Conservation (phyloP, 2,888 invertebrate species). For the Phalangium opilio region DNA sequence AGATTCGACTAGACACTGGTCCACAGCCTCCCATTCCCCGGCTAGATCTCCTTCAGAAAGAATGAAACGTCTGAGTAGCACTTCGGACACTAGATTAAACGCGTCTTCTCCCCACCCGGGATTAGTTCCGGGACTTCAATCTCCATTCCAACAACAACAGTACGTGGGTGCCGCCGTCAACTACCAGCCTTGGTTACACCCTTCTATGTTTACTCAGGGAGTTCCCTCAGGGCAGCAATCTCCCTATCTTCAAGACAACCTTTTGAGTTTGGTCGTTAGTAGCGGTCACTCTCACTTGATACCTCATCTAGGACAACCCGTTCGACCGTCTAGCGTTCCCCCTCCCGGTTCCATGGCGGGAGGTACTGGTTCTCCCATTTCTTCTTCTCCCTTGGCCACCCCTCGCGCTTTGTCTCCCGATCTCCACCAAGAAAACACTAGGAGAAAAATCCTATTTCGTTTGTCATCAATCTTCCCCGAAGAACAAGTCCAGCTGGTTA, state of each 20-base stretch:
- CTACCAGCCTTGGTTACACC: not conserved
- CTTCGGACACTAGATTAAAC: slow-evolving; percentile 50
- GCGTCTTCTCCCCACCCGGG: slow-evolving; percentile 24
- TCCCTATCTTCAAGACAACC: not conserved
- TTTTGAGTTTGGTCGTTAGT: not conserved
- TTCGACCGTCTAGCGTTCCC: slow-evolving; percentile 20
- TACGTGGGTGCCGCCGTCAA: not conserved
- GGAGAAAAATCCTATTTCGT: slow-evolving; percentile 67
- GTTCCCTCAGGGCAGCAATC: too few relatives aligned
- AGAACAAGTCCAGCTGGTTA: slow-evolving; percentile 70
- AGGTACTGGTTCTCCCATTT: not conserved
- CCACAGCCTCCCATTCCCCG: slow-evolving; percentile 32
- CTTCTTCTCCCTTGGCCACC: slow-evolving; percentile 2
- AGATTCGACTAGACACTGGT: slow-evolving; percentile 39
- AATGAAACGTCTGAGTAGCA: slow-evolving; percentile 37
- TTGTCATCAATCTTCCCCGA: slow-evolving; percentile 82
- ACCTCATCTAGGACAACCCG: slow-evolving; percentile 14
- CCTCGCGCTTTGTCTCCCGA: slow-evolving; percentile 11
- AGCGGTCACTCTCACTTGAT: not conserved
- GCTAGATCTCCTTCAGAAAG: slow-evolving; percentile 26
- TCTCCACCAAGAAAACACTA: slow-evolving; percentile 39
- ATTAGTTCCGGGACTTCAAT: slow-evolving; percentile 4
- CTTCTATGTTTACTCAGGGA: not conserved
- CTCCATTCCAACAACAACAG: not conserved
- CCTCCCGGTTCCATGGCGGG: slow-evolving; percentile 27